Base-by-base conservation (phyloP, 2,888 invertebrate genomes). In the Coleophora flavipennella region DNA sequence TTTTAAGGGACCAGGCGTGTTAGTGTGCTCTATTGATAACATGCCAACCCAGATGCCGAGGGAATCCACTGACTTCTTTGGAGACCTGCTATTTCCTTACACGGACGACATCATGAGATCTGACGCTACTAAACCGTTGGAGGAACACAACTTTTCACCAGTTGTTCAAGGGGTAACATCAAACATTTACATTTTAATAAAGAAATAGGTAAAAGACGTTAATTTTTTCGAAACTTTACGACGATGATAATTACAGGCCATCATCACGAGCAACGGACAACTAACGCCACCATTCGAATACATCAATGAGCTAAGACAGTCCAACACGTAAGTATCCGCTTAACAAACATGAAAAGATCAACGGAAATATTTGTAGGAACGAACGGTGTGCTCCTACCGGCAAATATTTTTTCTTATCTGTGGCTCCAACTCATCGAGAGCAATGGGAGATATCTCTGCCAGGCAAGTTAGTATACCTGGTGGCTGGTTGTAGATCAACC, bases 21-120 rank as follows among this genome's bases (percentile, higher is more conserved):
- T 99, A 38, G 98, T 99, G n/a, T 99, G 99, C 67, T 98, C 98
- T 11, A 99, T 99, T 53, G 99, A 99, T 77, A 99, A 99, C 77
- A 99, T 99, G 99, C 99, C 99, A 1, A 99, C 99, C 0, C 99
- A 99, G 71, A 85, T 99, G 46, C 99, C 99, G 0, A 87, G 95
- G 33, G 99, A 99, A 69, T 92, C 99, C 2, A 99, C 99, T 0
- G 98, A 99, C 63, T 95, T 97, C 75, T 99, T 99, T 70, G 99
- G 99, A 0, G 95, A 96, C 54, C 86, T 98, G 1, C 84, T 99
- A 25, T 88, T 90, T 46, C 99, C 99, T 0, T 96, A 94, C 64
- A 89, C 95, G 0, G 85, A 90, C 40, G 96, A 99, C 53, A 97
- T 99, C 58, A 86, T 96, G 57, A 88, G 88, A 38, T 94, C 95